Percentiles rank a stretch among this genome's conserved stretches.
These are phyloP conservation scores for Oryzias melastigma DNA, from an alignment of 2,113 vertebrate species.

Conservation along the genomic window DNA sequence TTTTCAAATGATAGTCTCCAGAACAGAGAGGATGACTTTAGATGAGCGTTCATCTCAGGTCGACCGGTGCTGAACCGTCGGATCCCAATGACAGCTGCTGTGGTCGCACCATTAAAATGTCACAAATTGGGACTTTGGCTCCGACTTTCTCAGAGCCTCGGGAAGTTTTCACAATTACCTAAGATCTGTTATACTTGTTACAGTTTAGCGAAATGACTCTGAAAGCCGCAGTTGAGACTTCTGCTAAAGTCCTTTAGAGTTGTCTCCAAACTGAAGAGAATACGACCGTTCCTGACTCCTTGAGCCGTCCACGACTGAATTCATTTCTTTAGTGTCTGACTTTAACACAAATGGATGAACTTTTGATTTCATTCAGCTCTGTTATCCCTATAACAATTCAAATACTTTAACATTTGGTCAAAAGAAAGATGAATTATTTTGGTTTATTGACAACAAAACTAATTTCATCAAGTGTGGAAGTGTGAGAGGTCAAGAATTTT, in stretches of 20 bases:
- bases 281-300: not conserved
- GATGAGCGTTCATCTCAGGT: no score
- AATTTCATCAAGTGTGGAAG: no score
- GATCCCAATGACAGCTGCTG: not conserved
- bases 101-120: not conserved
- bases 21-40: no score
- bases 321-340: no score
- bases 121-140: slow-evolving; percentile 38
- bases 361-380: no score
- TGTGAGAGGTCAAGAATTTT: no score
- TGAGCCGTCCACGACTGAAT: no score
- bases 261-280: slow-evolving; percentile 6
- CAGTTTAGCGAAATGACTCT: slow-evolving; percentile 33
- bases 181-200: slow-evolving; percentile 46
- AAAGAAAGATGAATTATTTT: no score
- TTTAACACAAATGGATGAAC: no score
- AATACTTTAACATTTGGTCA: no score
- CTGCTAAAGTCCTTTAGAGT: slow-evolving; percentile 32
- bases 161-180: slow-evolving; percentile 37
- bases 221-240: slow-evolving; percentile 20
- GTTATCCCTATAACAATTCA: no score
- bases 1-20: not conserved
- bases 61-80: not conserved
- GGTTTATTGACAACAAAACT: no score
- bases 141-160: slow-evolving; percentile 19